Base-by-base conservation (phyloP, 2,888 invertebrate genomes). In the Drosophila nigricruria region DNA sequence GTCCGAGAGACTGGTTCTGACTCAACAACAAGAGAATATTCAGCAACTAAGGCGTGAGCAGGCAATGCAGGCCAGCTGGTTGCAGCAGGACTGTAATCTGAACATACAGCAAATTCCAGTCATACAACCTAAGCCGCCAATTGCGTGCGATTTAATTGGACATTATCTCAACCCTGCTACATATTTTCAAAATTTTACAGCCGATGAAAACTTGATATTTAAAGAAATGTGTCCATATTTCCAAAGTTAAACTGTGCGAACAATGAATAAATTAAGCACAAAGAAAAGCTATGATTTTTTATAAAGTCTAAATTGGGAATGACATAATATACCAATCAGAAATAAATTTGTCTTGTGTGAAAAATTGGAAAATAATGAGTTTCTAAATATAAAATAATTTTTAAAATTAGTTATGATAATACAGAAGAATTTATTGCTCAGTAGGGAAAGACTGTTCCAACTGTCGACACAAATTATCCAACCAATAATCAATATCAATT, bases 71-170 rank as follows among this genome's bases (percentile, higher is more conserved):
- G 1, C 16, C 9, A 6, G 12, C 1, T 20, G 27, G 27, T 12
- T 59, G 23, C 5, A 20, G 14, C 14, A 27, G 0, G 9, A 6
- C 18, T 59, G 59, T 5, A 0, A 10, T 5, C 3, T 40, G 4
- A 5, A 0, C 40, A 0, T 18, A 18, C 0, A 4, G 1, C 6
- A 1, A 3, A 18, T 40, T 1, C 0, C 0, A 18, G 10, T 40
- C 40, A 0, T 1, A 4, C 18, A 1, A 10, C 32, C 32, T 10
- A 20, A 20, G 3, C 9, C 16, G 4, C 45, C 45, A 25, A 10
- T 4, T 18, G 4, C 3, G 4, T 40, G 40, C 38, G 6, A n/a
- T n/a, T n/a, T n/a, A n/a, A n/a, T n/a, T n/a, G n/a, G n/a, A n/a
- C n/a, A n/a, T n/a, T n/a, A n/a, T n/a, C n/a, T n/a, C n/a, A n/a